phyloP scores from a whole-genome alignment of 1,140 invertebrate genomes.

The Amphibalanus amphitrite region DNA sequence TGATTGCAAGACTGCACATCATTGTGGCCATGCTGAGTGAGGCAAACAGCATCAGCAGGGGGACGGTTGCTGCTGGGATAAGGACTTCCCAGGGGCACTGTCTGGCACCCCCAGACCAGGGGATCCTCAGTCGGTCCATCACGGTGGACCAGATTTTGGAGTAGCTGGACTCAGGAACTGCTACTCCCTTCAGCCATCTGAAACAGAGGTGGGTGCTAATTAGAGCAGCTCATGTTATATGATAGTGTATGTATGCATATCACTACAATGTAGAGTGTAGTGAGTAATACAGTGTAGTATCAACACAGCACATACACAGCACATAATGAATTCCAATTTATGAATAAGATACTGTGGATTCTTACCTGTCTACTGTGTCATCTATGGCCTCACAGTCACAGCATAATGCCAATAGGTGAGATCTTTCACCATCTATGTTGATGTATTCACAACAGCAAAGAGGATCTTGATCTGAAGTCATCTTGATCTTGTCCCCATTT shows the following conservation, averaged over 20 bases:
- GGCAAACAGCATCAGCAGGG: not conserved
- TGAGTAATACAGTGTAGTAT: not conserved
- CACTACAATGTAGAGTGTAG: not conserved
- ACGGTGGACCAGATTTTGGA: not conserved
- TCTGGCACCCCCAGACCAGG: not conserved
- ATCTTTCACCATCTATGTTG: not conserved
- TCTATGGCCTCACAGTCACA: not conserved
- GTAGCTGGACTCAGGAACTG: not conserved
- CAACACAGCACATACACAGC: not conserved
- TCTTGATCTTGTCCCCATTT: not conserved
- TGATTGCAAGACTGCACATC: not conserved
- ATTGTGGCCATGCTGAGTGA: not conserved
- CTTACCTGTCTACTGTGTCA: not conserved
- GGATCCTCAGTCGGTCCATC: not conserved
- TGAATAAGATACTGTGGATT: not conserved
- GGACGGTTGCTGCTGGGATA: not conserved
- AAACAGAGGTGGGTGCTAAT: not conserved
- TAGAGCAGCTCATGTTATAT: not conserved
- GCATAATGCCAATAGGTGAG: not conserved
- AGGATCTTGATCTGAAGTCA: not conserved
- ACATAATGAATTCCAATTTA: not conserved
- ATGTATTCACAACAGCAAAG: not conserved
- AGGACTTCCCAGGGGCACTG: not conserved
- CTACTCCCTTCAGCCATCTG: not conserved
- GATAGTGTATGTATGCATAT: not conserved